Evolutionary conservation across 1,140 invertebrate genomes (phyloP).

Genomic region (Pseudomyrmex pallidus): DNA sequence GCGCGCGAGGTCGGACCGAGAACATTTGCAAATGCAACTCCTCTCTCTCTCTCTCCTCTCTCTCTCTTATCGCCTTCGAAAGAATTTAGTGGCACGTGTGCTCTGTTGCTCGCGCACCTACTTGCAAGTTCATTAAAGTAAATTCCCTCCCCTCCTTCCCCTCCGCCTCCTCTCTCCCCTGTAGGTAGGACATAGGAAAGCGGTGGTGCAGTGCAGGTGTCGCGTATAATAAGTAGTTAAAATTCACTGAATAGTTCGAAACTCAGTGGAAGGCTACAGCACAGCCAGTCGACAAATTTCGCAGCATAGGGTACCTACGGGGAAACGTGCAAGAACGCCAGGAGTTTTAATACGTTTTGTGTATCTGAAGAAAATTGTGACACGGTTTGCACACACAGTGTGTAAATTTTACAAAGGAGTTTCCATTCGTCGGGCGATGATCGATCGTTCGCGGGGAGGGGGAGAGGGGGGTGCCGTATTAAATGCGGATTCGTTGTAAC

Average conservation of each 20-base stretch:
- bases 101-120: neutral
- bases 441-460: slow-evolving; percentile 2
- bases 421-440: slow-evolving; percentile 3
- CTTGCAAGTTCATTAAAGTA: slow-evolving; percentile 23
- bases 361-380: neutral
- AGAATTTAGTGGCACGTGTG: slow-evolving; percentile 33
- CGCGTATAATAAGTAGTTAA: slow-evolving; percentile 41
- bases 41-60: too few species aligned
- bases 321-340: too few species aligned
- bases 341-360: neutral
- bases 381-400: slow-evolving; percentile 25
- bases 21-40: slow-evolving; percentile 15
- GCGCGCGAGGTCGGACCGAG: neutral
- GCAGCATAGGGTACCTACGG: too few species aligned
- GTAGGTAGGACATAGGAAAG: neutral
- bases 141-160: neutral
- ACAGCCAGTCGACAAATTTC: too few species aligned
- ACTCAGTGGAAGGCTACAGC: too few species aligned
- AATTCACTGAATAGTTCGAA: neutral
- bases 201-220: neutral
- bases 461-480: slow-evolving; percentile 13
- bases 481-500: slow-evolving; percentile 8
- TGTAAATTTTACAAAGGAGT: slow-evolving; percentile 1
- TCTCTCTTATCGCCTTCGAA: slow-evolving; percentile 4
- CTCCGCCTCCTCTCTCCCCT: too few species aligned